Evolutionary conservation across 2,888 invertebrate species (phyloP).

Genomic region (Petrolisthes manimaculis): DNA sequence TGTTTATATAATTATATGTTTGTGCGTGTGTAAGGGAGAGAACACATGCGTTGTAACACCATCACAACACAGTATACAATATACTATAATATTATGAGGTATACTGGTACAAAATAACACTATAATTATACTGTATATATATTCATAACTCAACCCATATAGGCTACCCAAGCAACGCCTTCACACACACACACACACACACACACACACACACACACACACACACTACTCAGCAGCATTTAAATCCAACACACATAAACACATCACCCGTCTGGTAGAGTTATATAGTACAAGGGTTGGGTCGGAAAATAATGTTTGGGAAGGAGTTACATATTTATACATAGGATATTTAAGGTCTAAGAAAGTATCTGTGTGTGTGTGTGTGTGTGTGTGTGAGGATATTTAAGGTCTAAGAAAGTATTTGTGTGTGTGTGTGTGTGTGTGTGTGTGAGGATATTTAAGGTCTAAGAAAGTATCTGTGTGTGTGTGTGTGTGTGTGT

Average conservation of each 20-base stretch:
- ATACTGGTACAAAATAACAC: background rate
- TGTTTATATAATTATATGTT: background rate
- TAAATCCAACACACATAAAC: too few relatives aligned
- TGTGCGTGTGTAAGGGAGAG: background rate
- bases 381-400: background rate
- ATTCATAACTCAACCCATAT: background rate
- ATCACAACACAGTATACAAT: background rate
- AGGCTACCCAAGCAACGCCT: background rate
- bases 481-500: constrained; percentile 17
- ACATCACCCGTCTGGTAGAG: too few relatives aligned
- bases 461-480: background rate
- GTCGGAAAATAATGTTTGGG: too few relatives aligned
- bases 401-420: background rate
- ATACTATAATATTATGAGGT: background rate
- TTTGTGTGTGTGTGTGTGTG: background rate
- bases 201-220: background rate
- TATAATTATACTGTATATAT: background rate
- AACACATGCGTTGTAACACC: background rate
- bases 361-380: background rate
- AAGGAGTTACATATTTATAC: background rate
- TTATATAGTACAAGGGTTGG: too few relatives aligned
- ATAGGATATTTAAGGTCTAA: background rate
- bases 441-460: background rate
- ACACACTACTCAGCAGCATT: background rate
- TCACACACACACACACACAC: background rate